Base-by-base conservation (phyloP, 2,888 invertebrate genomes). In the Acrocyrtus sp. region DNA sequence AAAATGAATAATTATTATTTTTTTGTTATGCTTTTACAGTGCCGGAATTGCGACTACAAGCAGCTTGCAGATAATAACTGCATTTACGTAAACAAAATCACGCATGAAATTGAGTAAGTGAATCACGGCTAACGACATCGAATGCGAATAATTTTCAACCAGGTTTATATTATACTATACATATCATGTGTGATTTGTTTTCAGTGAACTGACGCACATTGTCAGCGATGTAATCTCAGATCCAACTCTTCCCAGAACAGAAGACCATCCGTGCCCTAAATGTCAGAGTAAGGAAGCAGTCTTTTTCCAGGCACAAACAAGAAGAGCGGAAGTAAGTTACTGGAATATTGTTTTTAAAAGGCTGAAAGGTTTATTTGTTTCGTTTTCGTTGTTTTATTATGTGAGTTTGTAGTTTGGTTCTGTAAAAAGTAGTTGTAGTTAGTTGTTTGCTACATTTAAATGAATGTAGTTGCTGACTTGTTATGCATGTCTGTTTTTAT, bases 31-130 rank as follows among this genome's bases (percentile, higher is more conserved):
- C 70, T 65, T 69, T 83, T 85, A 76, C 83, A 89, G 83, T 99
- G 99, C 83, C 88, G 98, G 83, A 98, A 98, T 87, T 98, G 98
- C 85, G 96, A 98, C 82, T 98, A 96, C 84, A 96, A 96, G 84
- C 95, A 97, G 85, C 88, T 94, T 57, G 97, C 99, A 0, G 97
- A 97, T 83, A 98, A 97, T 66, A 96, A 97, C 83, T 99, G 99
- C 84, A 98, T 99, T 74, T 99, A 99, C 84, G 98, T 99, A 0
- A 99, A 99, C 90, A 98, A 98, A 89, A 97, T 99, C 88, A 97
- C 96, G 91, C 99, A 99, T 91, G 98, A 99, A 92, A 96, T 99
- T 75, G 97, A 98, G 92, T 92, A 86, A 89, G 91, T 87, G 27
- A n/a, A n/a, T n/a, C n/a, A n/a, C 17, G 21, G 8, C 21, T 47